These are phyloP conservation scores for Butorides virescens DNA, from an alignment of 2,113 vertebrate species.

Conservation along the genomic window DNA sequence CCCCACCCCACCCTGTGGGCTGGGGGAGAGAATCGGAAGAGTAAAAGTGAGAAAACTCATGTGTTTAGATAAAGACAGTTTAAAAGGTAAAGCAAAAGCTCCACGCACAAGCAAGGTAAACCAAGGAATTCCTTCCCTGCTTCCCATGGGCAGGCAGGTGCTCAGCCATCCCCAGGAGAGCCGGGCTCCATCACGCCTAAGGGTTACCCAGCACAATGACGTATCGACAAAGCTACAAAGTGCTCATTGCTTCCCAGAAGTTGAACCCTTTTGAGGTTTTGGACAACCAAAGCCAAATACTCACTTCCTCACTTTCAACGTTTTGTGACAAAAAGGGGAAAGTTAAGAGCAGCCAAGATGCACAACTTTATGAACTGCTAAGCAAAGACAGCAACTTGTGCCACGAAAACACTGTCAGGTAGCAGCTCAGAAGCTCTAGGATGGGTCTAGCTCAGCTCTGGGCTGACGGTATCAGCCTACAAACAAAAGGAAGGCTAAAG, in stretches of 20 bases:
- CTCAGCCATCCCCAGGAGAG: not conserved
- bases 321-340: slow-evolving; percentile 15
- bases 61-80: not conserved
- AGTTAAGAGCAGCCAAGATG: not conserved
- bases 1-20: no score
- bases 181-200: not conserved
- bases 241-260: not conserved
- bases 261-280: not conserved
- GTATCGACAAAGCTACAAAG: not conserved
- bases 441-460: not conserved
- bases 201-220: not conserved
- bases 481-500: not conserved
- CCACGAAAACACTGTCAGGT: not conserved
- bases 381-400: not conserved
- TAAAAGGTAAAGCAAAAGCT: not conserved
- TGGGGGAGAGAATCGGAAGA: no score
- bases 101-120: not conserved
- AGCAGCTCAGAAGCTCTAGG: not conserved
- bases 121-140: not conserved
- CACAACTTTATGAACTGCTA: not conserved
- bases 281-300: slow-evolving; percentile 6
- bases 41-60: not conserved
- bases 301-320: slow-evolving; percentile 30
- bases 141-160: not conserved
- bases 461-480: not conserved